Base-by-base conservation (phyloP, 2,888 invertebrate species). In the Trichacis sp. region DNA sequence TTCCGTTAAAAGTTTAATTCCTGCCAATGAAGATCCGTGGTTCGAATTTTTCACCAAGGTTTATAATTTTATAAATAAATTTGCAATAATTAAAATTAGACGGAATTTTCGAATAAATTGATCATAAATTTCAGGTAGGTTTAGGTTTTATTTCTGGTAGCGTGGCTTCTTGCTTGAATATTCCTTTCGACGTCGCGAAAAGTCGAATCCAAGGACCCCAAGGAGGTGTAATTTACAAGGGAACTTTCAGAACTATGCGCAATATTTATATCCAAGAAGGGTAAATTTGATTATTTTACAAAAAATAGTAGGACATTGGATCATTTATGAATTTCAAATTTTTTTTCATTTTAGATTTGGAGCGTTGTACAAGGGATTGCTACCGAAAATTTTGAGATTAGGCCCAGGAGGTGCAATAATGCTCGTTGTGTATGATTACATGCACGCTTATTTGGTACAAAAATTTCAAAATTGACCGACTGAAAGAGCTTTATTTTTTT, bases 381-480 rank as follows among this genome's bases (percentile, higher is more conserved):
- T 96, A 50, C 97, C 97, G 4, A 97, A 97, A 86, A 90, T 97
- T 0, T 87, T 97, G 81, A 88, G 97, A 67, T 85, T 97, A 57
- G 97, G 97, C 18, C 97, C 97, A 1, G 96, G 96, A 46, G 97
- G 97, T 15, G 97, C 96, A 1, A 96, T 97, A 57, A 95, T 97
- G 96, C 86, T 97, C 70, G 90, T 97, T 5, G 94, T 96, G 8
- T 97, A 95, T 77, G 97, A 97, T 79, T 91, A 94, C 76, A 90
- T 92, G 60, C 94, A 94, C 81, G 87, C 90, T 53, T 93, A 88
- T 83, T 87, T 97, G 76, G 89, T 63, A 5, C n/a, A 62, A 5
- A 24, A 45, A 51, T 66, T 66, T 15, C 18, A 58, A 40, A 42
- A 47, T 36, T 64, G 40, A 40, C 15, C 40, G 15, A 55, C 55